These are phyloP conservation scores for Eurytoma californica DNA, from an alignment of 2,888 invertebrate species.

Conservation along the genomic window DNA sequence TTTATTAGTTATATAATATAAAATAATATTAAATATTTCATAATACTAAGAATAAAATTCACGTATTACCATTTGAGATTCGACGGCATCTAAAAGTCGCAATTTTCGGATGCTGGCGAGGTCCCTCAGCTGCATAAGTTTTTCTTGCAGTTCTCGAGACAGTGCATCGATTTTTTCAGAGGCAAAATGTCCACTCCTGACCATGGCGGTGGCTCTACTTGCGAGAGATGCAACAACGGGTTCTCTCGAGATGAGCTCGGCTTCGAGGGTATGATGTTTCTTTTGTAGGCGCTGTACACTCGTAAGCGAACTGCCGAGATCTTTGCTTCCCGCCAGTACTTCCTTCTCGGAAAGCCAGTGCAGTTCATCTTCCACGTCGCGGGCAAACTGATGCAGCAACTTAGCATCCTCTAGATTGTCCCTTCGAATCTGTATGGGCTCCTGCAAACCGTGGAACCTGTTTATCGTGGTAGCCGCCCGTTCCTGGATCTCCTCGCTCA, in stretches of 20 bases:
- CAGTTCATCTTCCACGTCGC: slow-evolving; percentile 94
- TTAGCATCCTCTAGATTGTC: slow-evolving; percentile 95
- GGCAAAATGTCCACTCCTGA: slow-evolving; percentile 91
- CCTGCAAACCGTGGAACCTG: slow-evolving; percentile 85
- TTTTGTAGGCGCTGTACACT: slow-evolving; percentile 93
- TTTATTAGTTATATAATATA: not conserved
- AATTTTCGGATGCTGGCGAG: slow-evolving; percentile 83
- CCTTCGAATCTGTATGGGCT: slow-evolving; percentile 92
- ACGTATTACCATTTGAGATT: slow-evolving; percentile 83
- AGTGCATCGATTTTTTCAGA: slow-evolving; percentile 83
- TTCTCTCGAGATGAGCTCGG: slow-evolving; percentile 91
- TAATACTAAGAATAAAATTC: too few relatives aligned
- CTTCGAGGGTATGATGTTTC: slow-evolving; percentile 94
- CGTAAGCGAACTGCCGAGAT: slow-evolving; percentile 81
- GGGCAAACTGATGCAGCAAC: slow-evolving; percentile 89
- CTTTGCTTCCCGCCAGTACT: slow-evolving; percentile 82
- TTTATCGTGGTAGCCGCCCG: slow-evolving; percentile 82
- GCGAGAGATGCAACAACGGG: slow-evolving; percentile 86
- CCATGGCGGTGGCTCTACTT: slow-evolving; percentile 86
- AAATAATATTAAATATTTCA: not conserved
- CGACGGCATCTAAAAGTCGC: slow-evolving; percentile 87
- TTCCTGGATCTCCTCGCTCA: slow-evolving; percentile 89
- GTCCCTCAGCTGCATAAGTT: slow-evolving; percentile 83
- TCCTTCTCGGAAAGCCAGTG: slow-evolving; percentile 92
- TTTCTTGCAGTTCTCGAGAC: slow-evolving; percentile 82